phyloP scores from a whole-genome alignment of 2,888 invertebrate species.

The Abscondita cerata region DNA sequence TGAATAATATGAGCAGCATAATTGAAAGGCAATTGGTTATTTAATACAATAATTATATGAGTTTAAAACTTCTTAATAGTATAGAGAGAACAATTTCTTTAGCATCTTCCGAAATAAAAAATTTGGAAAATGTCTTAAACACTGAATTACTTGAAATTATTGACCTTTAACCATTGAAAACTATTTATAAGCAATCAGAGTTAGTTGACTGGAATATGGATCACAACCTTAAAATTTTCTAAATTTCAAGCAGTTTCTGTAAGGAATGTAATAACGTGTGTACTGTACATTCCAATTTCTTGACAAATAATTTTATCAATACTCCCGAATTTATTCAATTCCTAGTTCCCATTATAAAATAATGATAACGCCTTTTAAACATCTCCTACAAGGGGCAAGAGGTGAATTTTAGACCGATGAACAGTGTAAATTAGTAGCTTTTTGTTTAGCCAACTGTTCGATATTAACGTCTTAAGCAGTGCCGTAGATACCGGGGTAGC shows the following conservation, averaged over 20 bases:
- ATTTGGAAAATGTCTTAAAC: constrained; percentile 8
- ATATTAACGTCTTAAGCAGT: too few species aligned
- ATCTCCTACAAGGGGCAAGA: constrained; percentile 1
- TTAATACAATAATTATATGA: constrained; percentile 19
- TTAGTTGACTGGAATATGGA: constrained; percentile 1
- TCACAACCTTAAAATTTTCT: constrained; percentile 15
- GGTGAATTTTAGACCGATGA: constrained; percentile 27
- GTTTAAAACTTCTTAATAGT: neutral
- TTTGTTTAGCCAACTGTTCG: too few species aligned
- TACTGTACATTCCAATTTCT: constrained; percentile 26
- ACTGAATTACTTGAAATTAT: constrained; percentile 7
- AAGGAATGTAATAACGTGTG: constrained; percentile 8
- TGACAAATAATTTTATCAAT: constrained; percentile 2
- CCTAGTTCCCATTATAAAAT: constrained; percentile 17
- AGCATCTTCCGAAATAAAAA: constrained; percentile 8
- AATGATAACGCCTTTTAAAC: constrained; percentile 13
- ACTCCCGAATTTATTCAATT: constrained; percentile 25
- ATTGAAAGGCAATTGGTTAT: constrained; percentile 14
- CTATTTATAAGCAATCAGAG: constrained; percentile 6
- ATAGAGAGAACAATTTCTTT: constrained; percentile 13
- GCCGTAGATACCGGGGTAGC: too few species aligned
- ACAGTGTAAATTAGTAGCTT: constrained; percentile 15
- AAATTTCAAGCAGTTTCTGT: constrained; percentile 10
- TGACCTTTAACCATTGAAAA: constrained; percentile 1
- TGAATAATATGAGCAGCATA: constrained; percentile 17